Base-by-base conservation (phyloP, 2,888 invertebrate species). In the Nomada hirtipes region DNA sequence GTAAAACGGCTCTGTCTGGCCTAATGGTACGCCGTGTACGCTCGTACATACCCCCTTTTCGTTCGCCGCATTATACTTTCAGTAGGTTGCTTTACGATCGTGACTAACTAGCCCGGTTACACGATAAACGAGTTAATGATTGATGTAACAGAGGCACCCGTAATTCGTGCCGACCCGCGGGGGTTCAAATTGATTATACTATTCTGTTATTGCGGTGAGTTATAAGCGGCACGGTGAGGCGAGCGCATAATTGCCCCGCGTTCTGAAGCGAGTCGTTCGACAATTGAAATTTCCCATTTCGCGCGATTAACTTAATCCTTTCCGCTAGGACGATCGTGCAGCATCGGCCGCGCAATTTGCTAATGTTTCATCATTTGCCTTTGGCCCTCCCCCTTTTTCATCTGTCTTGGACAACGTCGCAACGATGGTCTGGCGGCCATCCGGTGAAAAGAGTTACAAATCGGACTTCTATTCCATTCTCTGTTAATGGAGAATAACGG, bases 71-170 rank as follows among this genome's bases (percentile, higher is more conserved):
- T 82, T 82, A 82, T 81, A 81, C 82, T 82, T 82, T 82, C 82
- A 75, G 69, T 82, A 57, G 80, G 67, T 63, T 71, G 75, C 63
- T 80, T 82, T 71, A 76, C 71, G 81, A 72, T 75, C 81, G 63
- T 71, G 72, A 71, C 75, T 81, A 82, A 81, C 81, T 71, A 69
- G 65, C 47, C 57, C 15, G 71, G 69, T 81, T 76, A 61, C 81
- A 47, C 81, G 82, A 75, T 82, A 81, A 75, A 82, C 67, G 82
- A 81, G 81, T 82, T 71, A 81, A 82, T 81, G 82, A 82, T 82
- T 26, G 81, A 82, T 81, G 76, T 52, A 71, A 80, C 76, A 42
- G 70, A 23, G 29, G 53, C 75, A 44, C 26, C 26, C 55, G 81
- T 70, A 73, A 81, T 73, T 79, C 59, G 53, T 61, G 29, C 11